A percentile compares a stretch with the other conserved stretches of the same genome.
Conservation (phyloP, 2,113 vertebrate genomes). For the Crotalus helleri region DNA sequence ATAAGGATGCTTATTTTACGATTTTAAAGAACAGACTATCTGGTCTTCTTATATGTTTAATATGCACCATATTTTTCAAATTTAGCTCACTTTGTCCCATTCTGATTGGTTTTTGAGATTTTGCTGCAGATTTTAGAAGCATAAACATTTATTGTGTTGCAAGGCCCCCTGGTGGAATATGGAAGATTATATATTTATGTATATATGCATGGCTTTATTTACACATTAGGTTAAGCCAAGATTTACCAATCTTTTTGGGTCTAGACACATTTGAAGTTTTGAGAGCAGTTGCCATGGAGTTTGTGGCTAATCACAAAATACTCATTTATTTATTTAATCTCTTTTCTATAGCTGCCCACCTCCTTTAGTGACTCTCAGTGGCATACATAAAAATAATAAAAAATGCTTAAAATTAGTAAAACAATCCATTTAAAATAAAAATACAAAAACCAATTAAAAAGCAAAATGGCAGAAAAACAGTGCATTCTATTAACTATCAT, state of each 20-base stretch:
- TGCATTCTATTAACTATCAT: not conserved
- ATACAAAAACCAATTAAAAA: not conserved
- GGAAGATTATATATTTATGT: not conserved
- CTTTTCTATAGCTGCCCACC: not conserved
- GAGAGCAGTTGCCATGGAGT: not conserved
- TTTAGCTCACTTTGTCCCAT: not conserved
- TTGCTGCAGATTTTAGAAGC: not conserved
- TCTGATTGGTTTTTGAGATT: not conserved
- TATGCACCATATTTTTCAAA: not conserved
- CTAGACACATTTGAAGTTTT: not conserved
- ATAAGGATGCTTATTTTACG: not conserved
- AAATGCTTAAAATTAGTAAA: not conserved
- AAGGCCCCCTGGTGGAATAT: constrained; percentile 17
- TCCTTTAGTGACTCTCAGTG: not conserved
- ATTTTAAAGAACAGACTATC: not conserved
- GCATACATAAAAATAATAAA: not conserved
- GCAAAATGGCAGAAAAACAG: not conserved
- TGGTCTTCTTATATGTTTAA: not conserved
- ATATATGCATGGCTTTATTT: not conserved
- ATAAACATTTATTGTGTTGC: not conserved
- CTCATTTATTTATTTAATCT: not conserved
- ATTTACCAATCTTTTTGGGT: not conserved
- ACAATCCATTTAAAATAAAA: not conserved
- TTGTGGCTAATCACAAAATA: not conserved
- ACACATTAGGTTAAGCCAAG: not conserved